Conservation (phyloP, 1,140 invertebrate genomes). For the Hypothenemus hampei region DNA sequence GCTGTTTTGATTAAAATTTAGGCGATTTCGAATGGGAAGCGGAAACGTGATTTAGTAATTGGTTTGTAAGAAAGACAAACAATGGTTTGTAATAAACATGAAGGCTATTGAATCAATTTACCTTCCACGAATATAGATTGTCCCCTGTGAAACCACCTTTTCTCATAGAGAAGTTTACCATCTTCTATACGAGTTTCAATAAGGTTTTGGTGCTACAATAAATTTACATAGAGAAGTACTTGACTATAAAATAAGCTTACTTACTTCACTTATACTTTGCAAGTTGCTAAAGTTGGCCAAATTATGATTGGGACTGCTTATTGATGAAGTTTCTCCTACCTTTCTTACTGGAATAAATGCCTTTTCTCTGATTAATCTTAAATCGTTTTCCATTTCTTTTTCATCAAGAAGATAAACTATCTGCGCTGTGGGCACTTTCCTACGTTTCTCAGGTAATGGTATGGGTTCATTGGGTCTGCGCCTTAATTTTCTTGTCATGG, state of each 20-base stretch:
- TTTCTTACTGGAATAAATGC: slow-evolving; percentile 50
- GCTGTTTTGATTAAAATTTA: too few relatives aligned
- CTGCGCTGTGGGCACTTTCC: slow-evolving; percentile 76
- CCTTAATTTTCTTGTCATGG: slow-evolving; percentile 68
- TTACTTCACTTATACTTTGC: slow-evolving; percentile 6
- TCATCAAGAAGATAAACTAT: slow-evolving; percentile 84
- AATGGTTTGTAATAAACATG: too few relatives aligned
- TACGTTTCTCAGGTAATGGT: slow-evolving; percentile 75
- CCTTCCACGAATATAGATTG: slow-evolving; percentile 84
- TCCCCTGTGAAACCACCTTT: slow-evolving; percentile 90
- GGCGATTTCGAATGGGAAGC: not conserved
- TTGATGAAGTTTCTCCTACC: slow-evolving; percentile 34
- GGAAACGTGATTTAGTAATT: not conserved
- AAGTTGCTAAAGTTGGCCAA: not conserved
- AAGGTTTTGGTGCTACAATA: slow-evolving; percentile 33
- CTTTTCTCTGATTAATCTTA: slow-evolving; percentile 74
- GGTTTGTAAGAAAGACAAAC: too few relatives aligned
- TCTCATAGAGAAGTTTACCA: slow-evolving; percentile 89
- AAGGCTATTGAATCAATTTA: too few relatives aligned
- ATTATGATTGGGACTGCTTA: slow-evolving; percentile 23
- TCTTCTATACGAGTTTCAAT: slow-evolving; percentile 87
- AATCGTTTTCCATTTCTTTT: slow-evolving; percentile 81
- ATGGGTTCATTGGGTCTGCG: slow-evolving; percentile 90
- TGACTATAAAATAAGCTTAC: not conserved
- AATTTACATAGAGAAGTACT: not conserved